These are phyloP conservation scores for Hirudinaria manillensis DNA, from an alignment of 2,888 invertebrate species.

Conservation along the genomic window DNA sequence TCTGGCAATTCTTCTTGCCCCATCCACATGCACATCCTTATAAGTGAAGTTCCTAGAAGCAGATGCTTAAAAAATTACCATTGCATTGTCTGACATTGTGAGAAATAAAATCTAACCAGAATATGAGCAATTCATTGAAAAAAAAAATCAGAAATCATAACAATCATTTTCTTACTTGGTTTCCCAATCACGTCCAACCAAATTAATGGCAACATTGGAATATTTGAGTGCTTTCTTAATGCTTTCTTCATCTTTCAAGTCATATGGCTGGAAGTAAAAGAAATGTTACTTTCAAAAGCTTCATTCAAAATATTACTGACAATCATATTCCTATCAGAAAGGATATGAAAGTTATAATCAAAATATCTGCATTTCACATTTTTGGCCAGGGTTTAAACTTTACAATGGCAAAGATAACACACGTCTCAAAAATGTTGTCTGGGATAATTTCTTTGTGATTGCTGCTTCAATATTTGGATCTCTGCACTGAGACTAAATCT, in stretches of 20 bases:
- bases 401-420: too few relatives aligned
- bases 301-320: neutral
- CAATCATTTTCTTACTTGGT: slow-evolving; percentile 60
- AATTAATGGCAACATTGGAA: slow-evolving; percentile 92
- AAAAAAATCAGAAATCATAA: neutral
- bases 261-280: slow-evolving; percentile 62
- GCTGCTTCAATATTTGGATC: too few relatives aligned
- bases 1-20: slow-evolving; percentile 75
- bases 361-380: too few relatives aligned
- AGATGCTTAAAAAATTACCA: neutral
- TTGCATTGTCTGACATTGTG: neutral
- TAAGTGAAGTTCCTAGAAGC: slow-evolving; percentile 21
- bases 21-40: slow-evolving; percentile 75
- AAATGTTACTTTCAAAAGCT: neutral
- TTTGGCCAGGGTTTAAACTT: too few relatives aligned
- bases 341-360: too few relatives aligned
- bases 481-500: too few relatives aligned
- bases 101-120: neutral
- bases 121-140: neutral
- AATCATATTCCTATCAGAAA: neutral
- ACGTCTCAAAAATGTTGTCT: too few relatives aligned
- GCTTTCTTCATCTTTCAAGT: slow-evolving; percentile 77
- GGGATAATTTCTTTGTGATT: too few relatives aligned
- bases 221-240: slow-evolving; percentile 73
- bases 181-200: slow-evolving; percentile 84